These are phyloP conservation scores for Thalassaphorura encarpata DNA, from an alignment of 1,140 invertebrate genomes.

Conservation along the genomic window DNA sequence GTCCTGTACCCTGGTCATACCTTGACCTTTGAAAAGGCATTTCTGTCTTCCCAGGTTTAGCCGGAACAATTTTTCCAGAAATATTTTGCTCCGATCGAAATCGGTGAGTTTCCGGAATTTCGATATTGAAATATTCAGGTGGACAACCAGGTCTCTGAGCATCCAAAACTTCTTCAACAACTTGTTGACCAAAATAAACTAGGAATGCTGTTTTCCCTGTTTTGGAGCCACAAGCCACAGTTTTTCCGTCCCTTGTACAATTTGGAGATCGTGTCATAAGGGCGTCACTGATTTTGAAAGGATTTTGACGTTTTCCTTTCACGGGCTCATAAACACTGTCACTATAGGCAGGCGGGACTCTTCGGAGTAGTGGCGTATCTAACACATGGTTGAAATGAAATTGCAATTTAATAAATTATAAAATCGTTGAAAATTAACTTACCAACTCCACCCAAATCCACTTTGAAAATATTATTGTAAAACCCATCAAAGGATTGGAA, in stretches of 20 bases:
- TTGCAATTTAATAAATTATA: no score
- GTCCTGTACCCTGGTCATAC: slow-evolving; percentile 43
- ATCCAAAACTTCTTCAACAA: slow-evolving; percentile 55
- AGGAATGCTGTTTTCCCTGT: slow-evolving; percentile 53
- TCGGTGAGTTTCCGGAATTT: slow-evolving; percentile 41
- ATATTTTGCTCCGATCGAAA: background rate
- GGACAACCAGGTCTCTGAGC: slow-evolving; percentile 48
- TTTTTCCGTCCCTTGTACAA: background rate
- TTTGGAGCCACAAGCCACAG: slow-evolving; percentile 37
- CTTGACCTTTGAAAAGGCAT: slow-evolving; percentile 44
- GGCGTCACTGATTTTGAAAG: slow-evolving; percentile 45
- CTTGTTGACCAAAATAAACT: slow-evolving; percentile 58
- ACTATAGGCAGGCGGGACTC: slow-evolving; percentile 49
- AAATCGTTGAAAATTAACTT: no score
- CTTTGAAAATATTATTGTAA: slow-evolving; percentile 28
- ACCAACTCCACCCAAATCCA: slow-evolving; percentile 30
- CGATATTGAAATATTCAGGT: slow-evolving; percentile 49
- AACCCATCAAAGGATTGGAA: slow-evolving; percentile 30
- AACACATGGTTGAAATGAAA: no score
- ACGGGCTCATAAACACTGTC: slow-evolving; percentile 51
- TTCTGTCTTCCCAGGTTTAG: slow-evolving; percentile 33
- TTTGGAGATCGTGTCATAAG: slow-evolving; percentile 37
- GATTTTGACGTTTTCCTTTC: slow-evolving; percentile 44
- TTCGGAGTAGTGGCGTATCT: slow-evolving; percentile 48
- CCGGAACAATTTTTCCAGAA: background rate